Evolutionary conservation across 1,140 invertebrate species (phyloP), one percentile per base, ranked within the genome.

Genomic region (Hesperophylax magnus): DNA sequence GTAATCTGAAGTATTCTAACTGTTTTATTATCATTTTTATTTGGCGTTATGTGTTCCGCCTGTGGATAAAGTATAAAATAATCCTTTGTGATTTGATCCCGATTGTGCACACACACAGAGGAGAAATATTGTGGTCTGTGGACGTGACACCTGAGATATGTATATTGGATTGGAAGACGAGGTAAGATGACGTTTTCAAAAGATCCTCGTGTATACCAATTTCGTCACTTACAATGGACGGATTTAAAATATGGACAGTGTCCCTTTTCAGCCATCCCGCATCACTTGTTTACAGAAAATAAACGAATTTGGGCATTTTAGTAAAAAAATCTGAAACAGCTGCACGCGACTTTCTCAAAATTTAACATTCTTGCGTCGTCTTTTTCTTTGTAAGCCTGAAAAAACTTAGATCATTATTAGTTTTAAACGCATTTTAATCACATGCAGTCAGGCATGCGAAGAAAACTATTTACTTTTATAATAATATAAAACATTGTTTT

Each of bases 101-200:
- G 47, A 79, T 79, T 69, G 71, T 54, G 27, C 20, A 56, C 63
- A 74, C 74, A 72, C 75, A 56, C 72, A 22, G 69, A 79, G 9
- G 69, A 78, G 53, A 82, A 78, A 82, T 82, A 79, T 82, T 82
- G 60, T 81, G 77, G 81, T 75, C 74, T 82, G 53, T 72, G 69
- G 72, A 82, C 79, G 47, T 79, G 81, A 79, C 81, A 77, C 69
- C 56, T 77, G 74, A 82, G 78, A 82, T 79, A 67, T 76, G 58
- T 61, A 18, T 75, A 79, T 81, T 78, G 65, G 78, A 81, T 78
- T 81, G 18, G 24, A 77, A 77, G 65, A 77, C 77, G 47, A 18
- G 20, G 58, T 71, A 79, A 82, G 81, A 79, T 78, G 81, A 82
- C 77, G 77, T 58, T 80, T 63, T 67, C n/a, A 69, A 81, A 78